Percentiles rank a stretch among this genome's conserved stretches.
Evolutionary conservation across 2,113 vertebrate species (phyloP).

Genomic region (Oreotrochilus melanogaster): DNA sequence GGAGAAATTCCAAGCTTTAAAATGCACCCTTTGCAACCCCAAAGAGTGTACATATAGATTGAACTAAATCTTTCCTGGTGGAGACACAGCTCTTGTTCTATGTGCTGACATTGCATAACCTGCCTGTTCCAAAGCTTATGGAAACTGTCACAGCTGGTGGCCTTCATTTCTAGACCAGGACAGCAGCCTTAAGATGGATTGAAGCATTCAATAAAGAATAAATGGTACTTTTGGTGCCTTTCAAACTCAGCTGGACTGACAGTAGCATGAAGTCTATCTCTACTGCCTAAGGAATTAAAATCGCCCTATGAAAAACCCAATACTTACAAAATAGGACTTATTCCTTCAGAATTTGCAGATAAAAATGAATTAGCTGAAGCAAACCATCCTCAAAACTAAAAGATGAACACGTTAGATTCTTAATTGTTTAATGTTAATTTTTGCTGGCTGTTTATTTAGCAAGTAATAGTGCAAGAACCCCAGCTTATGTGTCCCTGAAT

Average conservation of each 20-base stretch:
- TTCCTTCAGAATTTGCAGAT: neutral
- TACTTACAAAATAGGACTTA: neutral
- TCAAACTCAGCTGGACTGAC: neutral
- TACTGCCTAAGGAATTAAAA: neutral
- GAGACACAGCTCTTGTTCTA: neutral
- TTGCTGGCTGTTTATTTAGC: neutral
- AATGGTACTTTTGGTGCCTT: neutral
- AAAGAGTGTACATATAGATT: fast-evolving
- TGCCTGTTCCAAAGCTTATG: neutral
- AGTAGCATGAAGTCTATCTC: neutral
- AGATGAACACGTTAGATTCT: neutral
- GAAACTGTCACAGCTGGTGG: neutral
- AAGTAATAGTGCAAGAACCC: neutral
- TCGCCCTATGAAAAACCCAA: neutral
- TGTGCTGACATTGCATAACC: neutral
- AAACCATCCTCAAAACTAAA: neutral
- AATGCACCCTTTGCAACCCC: neutral
- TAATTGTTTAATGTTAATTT: neutral
- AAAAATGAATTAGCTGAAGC: neutral
- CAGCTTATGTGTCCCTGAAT: neutral
- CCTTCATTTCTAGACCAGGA: neutral
- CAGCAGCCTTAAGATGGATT: neutral
- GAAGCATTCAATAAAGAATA: neutral
- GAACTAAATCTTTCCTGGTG: neutral
- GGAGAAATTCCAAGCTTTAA: neutral